Base-by-base conservation (phyloP, 1,140 invertebrate species). In the Dermatophagoides farinae region DNA sequence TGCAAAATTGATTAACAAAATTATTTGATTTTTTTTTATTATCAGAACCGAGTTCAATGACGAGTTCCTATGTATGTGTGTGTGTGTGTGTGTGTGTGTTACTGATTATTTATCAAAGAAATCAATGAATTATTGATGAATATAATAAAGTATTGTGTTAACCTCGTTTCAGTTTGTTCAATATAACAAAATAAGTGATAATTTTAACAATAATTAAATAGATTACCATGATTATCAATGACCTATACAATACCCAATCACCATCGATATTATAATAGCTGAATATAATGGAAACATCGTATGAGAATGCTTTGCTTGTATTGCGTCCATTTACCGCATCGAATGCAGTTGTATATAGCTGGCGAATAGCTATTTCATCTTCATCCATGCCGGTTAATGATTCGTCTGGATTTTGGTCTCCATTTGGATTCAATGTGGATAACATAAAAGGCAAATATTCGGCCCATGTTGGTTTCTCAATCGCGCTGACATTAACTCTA, bases 391-490 rank as follows among this genome's bases (percentile, higher is more conserved):
- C 6, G 16, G 38, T 25, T 4, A 22, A 9, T 20, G 37, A 1
- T 22, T 43, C 9, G 14, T 9, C 43, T 11, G 20, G 46, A 23
- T 53, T 16, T n/a, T 47, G 46, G 12, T 60, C 41, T 6, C 18
- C 38, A 57, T 57, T 20, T 2, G 38, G 10, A 50, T 59, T 18
- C 6, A 60, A n/a, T 18, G 18, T n/a, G 11, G 16, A 23, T 18
- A 50, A n/a, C 11, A 60, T 60, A 4, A 60, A 10, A 1, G 58
- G 58, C 1, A 49, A 41, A 25, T 47, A 47, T 20, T 37, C 4
- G 20, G 58, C 58, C 58, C 58, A 60, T 14, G 52, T 16, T 20
- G 58, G 58, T 22, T 60, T 60, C 46, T 39, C 46, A n/a, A 60
- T 43, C 8, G 38, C 6, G 2, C 16, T 20, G 8, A 39, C 46